Evolutionary conservation across 2,888 invertebrate species (phyloP).

Genomic region (Plebejus argus): DNA sequence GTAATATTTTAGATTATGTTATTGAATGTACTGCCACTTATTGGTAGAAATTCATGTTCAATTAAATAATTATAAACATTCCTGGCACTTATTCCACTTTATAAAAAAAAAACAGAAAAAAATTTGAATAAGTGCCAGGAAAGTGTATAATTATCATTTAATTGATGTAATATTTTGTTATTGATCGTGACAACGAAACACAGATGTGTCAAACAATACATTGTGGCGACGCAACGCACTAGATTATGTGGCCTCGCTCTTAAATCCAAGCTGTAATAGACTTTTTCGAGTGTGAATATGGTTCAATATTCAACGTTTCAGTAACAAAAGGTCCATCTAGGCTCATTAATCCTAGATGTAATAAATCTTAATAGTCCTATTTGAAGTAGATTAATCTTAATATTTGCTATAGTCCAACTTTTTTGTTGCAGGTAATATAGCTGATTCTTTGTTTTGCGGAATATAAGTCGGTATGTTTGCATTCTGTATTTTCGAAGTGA

Average conservation of each 20-base stretch:
- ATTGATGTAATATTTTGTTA: no score
- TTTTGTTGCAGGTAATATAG: neutral
- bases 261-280: neutral
- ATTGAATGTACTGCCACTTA: no score
- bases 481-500: no score
- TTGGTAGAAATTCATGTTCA: no score
- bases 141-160: no score
- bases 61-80: no score
- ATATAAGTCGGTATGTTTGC: neutral
- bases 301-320: neutral
- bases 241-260: neutral
- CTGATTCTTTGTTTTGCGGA: neutral
- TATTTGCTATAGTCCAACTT: neutral
- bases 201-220: neutral
- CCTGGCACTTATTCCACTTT: no score
- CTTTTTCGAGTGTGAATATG: neutral
- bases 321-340: neutral
- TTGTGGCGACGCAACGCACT: neutral
- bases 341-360: slow-evolving; percentile 7
- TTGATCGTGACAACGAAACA: no score
- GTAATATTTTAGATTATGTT: no score
- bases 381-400: slow-evolving; percentile 12
- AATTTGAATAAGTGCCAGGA: no score
- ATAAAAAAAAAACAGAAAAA: no score
- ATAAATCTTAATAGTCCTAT: slow-evolving; percentile 4